phyloP scores from a whole-genome alignment of 2,888 invertebrate genomes.

The Plutella xylostella region DNA sequence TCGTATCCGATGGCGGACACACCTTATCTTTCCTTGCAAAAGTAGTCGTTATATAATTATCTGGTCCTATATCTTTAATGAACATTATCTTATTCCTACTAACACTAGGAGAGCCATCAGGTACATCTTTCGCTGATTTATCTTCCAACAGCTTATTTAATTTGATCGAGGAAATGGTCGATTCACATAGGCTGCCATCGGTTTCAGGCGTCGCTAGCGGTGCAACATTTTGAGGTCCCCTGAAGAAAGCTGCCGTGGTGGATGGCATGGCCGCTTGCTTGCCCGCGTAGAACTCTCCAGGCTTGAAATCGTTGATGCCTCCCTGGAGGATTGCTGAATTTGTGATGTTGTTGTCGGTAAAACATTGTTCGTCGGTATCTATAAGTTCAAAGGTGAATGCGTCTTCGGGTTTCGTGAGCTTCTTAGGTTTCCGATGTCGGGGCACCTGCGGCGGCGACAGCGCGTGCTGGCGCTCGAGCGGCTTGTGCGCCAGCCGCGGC shows the following conservation, averaged over 20 bases:
- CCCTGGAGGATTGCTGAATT: conserved; percentile 51
- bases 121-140: conserved; percentile 51
- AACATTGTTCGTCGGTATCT: conserved; percentile 80
- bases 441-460: conserved; percentile 76
- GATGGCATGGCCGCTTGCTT: conserved; percentile 47
- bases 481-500: conserved; percentile 73
- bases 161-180: conserved; percentile 63
- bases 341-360: conserved; percentile 60
- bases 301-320: conserved; percentile 53
- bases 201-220: conserved; percentile 73
- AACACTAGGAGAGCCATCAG: conserved; percentile 47
- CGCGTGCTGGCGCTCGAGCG: conserved; percentile 72
- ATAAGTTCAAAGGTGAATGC: conserved; percentile 87
- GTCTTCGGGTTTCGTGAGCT: conserved; percentile 75
- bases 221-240: conserved; percentile 57
- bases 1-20: conserved; percentile 30
- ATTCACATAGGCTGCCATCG: conserved; percentile 70
- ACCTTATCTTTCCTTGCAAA: conserved; percentile 61
- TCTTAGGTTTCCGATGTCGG: conserved; percentile 76
- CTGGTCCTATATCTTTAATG: conserved; percentile 77
- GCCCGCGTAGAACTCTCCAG: conserved; percentile 63
- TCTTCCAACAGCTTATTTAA: conserved; percentile 55
- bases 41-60: conserved; percentile 79
- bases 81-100: conserved; percentile 70
- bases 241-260: conserved; percentile 46